Base-by-base conservation (phyloP, 2,797 vertebrate genomes). In the Sebastes minor region DNA sequence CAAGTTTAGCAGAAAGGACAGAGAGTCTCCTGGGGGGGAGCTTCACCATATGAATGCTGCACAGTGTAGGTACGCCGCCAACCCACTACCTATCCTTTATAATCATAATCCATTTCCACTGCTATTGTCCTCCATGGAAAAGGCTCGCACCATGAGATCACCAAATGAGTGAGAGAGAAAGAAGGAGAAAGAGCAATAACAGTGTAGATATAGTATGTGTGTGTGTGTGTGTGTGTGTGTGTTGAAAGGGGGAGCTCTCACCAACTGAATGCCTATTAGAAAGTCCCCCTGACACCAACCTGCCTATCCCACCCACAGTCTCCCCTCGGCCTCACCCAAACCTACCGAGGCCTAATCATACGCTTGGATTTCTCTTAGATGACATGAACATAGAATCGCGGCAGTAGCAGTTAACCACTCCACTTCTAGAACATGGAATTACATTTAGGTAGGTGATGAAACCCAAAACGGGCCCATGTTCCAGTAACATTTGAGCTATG, bases 21-120 rank as follows among this genome's bases (percentile, higher is more conserved):
- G 74, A 76, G 59, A 75, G 72, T 71, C 88, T 86, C 86, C 86
- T 53, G 35, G 14, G 83, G 23, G 80, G 13, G 71, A 57, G 73
- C 65, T 81, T 87, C 72, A 57, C 80, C 81, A 79, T 73, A 83
- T 91, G 90, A 91, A 92, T 80, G 77, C 80, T 86, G 68, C 86
- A 82, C 74, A 74, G 74, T 82, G 86, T 73, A 81, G 84, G 71
- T 79, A 82, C 30, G 35, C 77, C 68, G 66, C 84, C 85, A 93
- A 85, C 69, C 87, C 83, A 64, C 80, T 74, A 88, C 91, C 90
- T 87, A 86, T 91, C 77, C 89, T 92, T 92, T 87, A 91, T 89
- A 92, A 94, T 93, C 88, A 90, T 92, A 94, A 95, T 94, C 92
- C 88, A 95, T 94, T 95, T 94, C 91, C 92, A 94, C 91, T 82